Conservation (phyloP, 1,140 invertebrate species). For the Apis laboriosa region DNA sequence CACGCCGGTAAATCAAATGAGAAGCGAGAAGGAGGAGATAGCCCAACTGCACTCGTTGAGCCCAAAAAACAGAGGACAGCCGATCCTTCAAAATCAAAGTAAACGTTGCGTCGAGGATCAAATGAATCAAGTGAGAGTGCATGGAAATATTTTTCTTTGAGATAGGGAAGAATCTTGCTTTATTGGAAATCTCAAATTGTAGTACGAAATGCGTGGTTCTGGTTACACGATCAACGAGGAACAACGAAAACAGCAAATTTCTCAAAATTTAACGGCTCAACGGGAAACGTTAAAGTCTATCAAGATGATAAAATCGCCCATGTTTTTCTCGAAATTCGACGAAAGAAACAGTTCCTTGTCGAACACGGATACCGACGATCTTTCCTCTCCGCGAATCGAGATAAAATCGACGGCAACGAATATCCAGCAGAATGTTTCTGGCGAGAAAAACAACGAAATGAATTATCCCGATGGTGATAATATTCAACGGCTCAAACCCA, state of each 20-base stretch:
- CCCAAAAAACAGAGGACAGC: not conserved
- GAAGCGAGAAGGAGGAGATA: conserved; percentile 6
- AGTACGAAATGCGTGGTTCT: not conserved
- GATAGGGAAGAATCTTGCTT: not conserved
- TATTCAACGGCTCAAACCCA: not conserved
- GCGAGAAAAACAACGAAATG: not conserved
- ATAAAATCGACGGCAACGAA: not conserved
- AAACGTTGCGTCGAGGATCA: not conserved
- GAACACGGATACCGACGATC: conserved; percentile 40
- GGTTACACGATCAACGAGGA: not conserved
- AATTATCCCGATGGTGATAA: not conserved
- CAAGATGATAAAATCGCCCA: conserved; percentile 40
- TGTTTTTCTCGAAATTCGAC: conserved; percentile 30
- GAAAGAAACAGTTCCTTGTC: conserved; percentile 32
- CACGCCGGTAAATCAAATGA: conserved; percentile 30
- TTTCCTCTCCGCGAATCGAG: not conserved
- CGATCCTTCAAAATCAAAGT: not conserved
- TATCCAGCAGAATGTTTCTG: not conserved
- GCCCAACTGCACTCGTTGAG: not conserved
- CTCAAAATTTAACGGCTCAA: not conserved
- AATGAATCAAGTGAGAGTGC: not conserved
- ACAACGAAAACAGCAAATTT: not conserved
- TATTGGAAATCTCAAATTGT: not conserved
- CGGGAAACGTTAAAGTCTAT: conserved; percentile 2
- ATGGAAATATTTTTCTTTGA: not conserved